Base-by-base conservation (phyloP, 2,113 vertebrate genomes). In the Rhinogobius similis region DNA sequence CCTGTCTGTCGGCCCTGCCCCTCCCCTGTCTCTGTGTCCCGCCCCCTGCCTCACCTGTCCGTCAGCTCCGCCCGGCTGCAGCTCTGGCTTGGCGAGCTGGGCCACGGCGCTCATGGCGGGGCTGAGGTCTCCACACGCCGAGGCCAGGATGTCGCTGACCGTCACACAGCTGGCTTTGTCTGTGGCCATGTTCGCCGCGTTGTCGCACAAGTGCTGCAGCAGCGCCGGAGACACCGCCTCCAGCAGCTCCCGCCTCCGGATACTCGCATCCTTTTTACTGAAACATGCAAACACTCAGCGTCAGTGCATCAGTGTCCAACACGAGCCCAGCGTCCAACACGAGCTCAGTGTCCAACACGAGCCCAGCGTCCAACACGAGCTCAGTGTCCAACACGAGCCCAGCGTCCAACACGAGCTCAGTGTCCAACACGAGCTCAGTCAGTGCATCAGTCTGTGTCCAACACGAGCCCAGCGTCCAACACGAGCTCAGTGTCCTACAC, bases 251-350 rank as follows among this genome's bases (percentile, higher is more conserved):
- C 2, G 87, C 11, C 82, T 92, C 46, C 98, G 92, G 10, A 93
- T 16, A 0, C 73, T 89, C 1, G 83, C 46, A 20, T 97, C 94
- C 78, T 99, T 99, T 87, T 99, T 99, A 91, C 98, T 98, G 86
- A 71, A 41, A 53, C 55, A 61, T 8, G 10, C 36, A 39, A 39
- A 2, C 5, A 14, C 1, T 43, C 4, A 56, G 5, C 11, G 39
- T 41, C 39, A 13, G 13, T 41, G 13, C 39, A 41, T 41, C 39
- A 3, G 32, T 36, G n/a, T n/a, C n/a, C n/a, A n/a, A n/a, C n/a
- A n/a, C n/a, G n/a, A n/a, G n/a, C n/a, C n/a, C 32, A 7, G 32
- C 9, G 29, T 2, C 11, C 39, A 41, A 41, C 8, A 41, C 39
- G 1, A 41, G 10, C 39, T 12, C 39, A 2, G 29, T 32, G 29